Evolutionary conservation across 92 coral and sea anemone genomes (phyloP).

Genomic region (Porites lobata): DNA sequence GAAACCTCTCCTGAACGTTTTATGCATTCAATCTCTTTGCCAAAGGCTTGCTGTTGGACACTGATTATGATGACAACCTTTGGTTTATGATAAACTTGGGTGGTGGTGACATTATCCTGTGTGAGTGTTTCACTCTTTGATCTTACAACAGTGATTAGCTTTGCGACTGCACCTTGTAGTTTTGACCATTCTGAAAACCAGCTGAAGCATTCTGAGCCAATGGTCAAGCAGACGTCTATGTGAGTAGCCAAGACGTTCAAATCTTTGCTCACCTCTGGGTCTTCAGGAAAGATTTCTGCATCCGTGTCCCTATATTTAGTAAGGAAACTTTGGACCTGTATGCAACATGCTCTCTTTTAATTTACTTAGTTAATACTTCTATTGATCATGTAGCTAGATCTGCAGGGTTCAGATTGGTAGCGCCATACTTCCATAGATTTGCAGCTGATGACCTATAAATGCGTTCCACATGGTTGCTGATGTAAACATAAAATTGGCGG

Average conservation of each 20-base stretch:
- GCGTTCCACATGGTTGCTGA: constrained; percentile 57
- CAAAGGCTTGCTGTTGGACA: constrained; percentile 30
- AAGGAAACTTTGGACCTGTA: constrained; percentile 53
- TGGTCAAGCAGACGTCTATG: no score
- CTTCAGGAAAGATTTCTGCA: no score
- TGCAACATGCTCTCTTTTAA: constrained; percentile 11
- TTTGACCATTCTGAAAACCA: no score
- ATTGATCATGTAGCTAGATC: constrained; percentile 66
- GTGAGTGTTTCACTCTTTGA: not conserved
- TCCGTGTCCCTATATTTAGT: no score
- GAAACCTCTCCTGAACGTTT: constrained; percentile 15
- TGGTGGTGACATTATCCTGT: not conserved
- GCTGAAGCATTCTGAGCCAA: no score
- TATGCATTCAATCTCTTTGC: constrained; percentile 5
- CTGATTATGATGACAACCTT: constrained; percentile 20
- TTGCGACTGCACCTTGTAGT: no score
- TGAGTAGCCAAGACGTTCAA: no score
- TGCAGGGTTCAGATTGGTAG: constrained; percentile 40
- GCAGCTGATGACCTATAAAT: constrained; percentile 54
- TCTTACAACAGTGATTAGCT: no score
- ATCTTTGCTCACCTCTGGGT: no score
- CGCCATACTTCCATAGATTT: constrained; percentile 28
- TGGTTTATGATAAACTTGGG: constrained; percentile 31
- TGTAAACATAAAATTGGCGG: constrained; percentile 61
- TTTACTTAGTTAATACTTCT: constrained; percentile 3